Percentiles rank a stretch among this genome's conserved stretches.
These are phyloP conservation scores for Drosophila navojoa DNA, from an alignment of 1,140 invertebrate genomes.

Conservation along the genomic window DNA sequence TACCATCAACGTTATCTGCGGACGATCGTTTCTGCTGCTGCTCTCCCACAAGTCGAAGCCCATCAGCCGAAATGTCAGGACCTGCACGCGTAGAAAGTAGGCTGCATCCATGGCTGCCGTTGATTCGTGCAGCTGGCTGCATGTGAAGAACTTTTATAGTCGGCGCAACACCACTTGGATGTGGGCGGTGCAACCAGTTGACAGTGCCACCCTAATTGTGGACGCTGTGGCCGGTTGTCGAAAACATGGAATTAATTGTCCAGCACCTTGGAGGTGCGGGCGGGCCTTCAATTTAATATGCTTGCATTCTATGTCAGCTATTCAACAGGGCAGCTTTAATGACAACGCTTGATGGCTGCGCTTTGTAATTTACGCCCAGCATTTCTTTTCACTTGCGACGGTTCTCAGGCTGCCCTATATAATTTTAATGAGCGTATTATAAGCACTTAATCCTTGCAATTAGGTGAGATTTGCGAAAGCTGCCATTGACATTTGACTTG, in stretches of 20 bases:
- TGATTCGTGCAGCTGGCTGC: conserved; percentile 1
- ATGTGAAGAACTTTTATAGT: conserved; percentile 7
- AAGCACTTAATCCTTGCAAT: conserved; percentile 29
- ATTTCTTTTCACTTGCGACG: conserved; percentile 22
- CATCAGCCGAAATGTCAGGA: conserved; percentile 53
- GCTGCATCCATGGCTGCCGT: conserved; percentile 20
- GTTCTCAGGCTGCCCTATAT: conserved; percentile 40
- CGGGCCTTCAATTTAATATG: conserved; percentile 27
- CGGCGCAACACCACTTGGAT: not conserved
- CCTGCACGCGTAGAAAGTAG: conserved; percentile 53
- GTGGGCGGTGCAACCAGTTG: conserved; percentile 25
- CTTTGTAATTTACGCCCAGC: conserved; percentile 26
- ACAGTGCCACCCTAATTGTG: conserved; percentile 3
- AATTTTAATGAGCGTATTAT: conserved; percentile 29
- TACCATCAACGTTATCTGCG: conserved; percentile 30
- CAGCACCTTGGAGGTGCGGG: not conserved
- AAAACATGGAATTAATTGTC: not conserved
- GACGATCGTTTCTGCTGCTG: conserved; percentile 36
- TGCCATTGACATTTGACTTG: conserved; percentile 57
- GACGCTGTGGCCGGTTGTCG: not conserved
- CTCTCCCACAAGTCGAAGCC: conserved; percentile 57
- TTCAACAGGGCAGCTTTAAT: conserved; percentile 15
- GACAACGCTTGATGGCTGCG: conserved; percentile 30
- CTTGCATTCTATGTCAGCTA: conserved; percentile 8
- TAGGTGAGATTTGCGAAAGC: conserved; percentile 57